These are phyloP conservation scores for Takifugu ocellatus DNA, from an alignment of 2,797 vertebrate species.

Conservation along the genomic window DNA sequence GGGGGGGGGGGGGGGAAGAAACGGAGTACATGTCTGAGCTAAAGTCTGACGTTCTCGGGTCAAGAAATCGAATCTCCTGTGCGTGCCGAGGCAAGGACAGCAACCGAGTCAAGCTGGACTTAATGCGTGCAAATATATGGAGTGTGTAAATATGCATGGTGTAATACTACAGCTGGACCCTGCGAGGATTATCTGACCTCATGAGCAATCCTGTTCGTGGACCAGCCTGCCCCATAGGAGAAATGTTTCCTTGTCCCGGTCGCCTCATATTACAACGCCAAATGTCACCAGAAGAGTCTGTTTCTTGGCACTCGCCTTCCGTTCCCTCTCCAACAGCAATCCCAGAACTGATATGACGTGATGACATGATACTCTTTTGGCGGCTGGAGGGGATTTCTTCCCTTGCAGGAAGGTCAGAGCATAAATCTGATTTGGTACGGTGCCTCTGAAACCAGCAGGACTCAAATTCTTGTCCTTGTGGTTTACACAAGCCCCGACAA, in stretches of 20 bases:
- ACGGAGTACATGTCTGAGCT: no score
- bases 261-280: constrained; percentile 24
- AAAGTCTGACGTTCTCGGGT: no score
- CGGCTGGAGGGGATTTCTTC: constrained; percentile 26
- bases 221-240: not conserved
- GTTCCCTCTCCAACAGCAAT: constrained; percentile 12
- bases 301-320: constrained; percentile 10
- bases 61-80: no score
- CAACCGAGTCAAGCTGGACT: not conserved
- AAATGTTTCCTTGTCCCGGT: constrained; percentile 1
- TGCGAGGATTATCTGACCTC: constrained; percentile 5
- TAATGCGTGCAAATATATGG: not conserved
- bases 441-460: constrained; percentile 5
- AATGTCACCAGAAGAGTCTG: constrained; percentile 20
- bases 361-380: constrained; percentile 47
- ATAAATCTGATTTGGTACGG: constrained; percentile 7
- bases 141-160: constrained; percentile 4
- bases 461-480: constrained; percentile 6
- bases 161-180: constrained; percentile 1
- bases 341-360: constrained; percentile 30
- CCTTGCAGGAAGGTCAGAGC: constrained; percentile 32
- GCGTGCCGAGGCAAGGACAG: no score
- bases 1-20: no score
- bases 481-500: constrained; percentile 17
- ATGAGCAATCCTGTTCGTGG: not conserved